These are phyloP conservation scores for Cygnus olor DNA, from an alignment of 2,797 vertebrate genomes.

Conservation along the genomic window DNA sequence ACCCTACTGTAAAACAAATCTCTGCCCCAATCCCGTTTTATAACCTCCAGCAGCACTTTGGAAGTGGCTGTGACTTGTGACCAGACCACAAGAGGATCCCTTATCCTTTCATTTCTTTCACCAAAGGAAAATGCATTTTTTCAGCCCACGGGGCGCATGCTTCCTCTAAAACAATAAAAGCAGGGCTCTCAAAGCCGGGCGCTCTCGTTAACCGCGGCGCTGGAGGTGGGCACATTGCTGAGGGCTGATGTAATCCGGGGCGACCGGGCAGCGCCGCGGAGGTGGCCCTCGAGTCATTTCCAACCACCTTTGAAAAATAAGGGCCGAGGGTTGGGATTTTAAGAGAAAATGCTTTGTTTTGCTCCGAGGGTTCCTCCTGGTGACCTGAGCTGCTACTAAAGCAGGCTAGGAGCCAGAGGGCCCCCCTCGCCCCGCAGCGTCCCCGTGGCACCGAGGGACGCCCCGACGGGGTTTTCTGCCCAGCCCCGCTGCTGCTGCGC, in stretches of 20 bases:
- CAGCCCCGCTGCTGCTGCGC: neutral
- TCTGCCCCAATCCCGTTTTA: neutral
- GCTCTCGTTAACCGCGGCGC: neutral
- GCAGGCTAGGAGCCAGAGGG: neutral
- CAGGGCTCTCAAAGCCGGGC: neutral
- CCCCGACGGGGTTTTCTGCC: neutral
- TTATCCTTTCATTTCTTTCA: neutral
- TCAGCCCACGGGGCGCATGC: accelerated
- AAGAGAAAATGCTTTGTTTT: neutral
- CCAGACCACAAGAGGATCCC: neutral
- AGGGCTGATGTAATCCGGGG: neutral
- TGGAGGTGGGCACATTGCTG: neutral
- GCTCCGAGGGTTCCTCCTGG: neutral
- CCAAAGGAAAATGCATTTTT: neutral
- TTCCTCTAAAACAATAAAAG: neutral
- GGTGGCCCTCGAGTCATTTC: neutral
- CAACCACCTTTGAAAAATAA: neutral
- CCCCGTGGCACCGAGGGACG: no score
- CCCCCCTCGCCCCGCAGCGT: neutral
- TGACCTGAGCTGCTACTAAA: neutral
- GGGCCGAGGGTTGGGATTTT: neutral
- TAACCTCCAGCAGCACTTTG: neutral
- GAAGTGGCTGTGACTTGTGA: neutral
- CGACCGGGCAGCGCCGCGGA: neutral
- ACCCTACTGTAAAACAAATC: neutral